A percentile compares a stretch with the other conserved stretches of the same genome.
Evolutionary conservation across 2,888 invertebrate species (phyloP).

Genomic region (Drosophila paracracens): DNA sequence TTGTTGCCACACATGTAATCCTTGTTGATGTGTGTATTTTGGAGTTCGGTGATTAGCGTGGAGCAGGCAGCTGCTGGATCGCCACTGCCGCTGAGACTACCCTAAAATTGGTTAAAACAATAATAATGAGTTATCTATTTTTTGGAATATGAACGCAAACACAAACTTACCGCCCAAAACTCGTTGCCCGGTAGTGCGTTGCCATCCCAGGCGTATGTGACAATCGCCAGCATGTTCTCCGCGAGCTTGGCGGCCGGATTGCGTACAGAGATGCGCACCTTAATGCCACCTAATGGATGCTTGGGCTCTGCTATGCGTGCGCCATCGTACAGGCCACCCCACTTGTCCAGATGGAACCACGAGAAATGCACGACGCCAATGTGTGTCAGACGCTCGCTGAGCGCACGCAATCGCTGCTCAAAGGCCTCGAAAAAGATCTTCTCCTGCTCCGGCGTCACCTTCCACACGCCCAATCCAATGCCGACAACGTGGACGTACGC

Average conservation of each 20-base stretch:
- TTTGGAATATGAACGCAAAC: not conserved
- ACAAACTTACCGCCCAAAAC: slow-evolving; percentile 87
- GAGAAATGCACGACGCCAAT: slow-evolving; percentile 65
- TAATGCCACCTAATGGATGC: slow-evolving; percentile 85
- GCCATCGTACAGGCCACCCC: slow-evolving; percentile 85
- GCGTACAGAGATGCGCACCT: slow-evolving; percentile 86
- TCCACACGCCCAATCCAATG: slow-evolving; percentile 89
- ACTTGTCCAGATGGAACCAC: slow-evolving; percentile 72
- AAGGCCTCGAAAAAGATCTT: slow-evolving; percentile 88
- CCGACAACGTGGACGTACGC: slow-evolving; percentile 89
- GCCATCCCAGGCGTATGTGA: slow-evolving; percentile 90
- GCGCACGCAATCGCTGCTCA: slow-evolving; percentile 86
- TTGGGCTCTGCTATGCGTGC: slow-evolving; percentile 66
- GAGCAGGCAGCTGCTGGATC: slow-evolving; percentile 87
- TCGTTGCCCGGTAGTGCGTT: slow-evolving; percentile 91
- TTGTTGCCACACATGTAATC: slow-evolving; percentile 85
- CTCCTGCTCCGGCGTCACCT: slow-evolving; percentile 87
- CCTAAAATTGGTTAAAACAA: slow-evolving; percentile 18
- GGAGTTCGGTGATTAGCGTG: slow-evolving; percentile 86
- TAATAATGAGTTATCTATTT: not conserved
- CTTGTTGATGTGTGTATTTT: slow-evolving; percentile 86
- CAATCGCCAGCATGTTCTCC: slow-evolving; percentile 85
- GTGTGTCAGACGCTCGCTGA: slow-evolving; percentile 38
- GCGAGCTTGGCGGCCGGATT: slow-evolving; percentile 86
- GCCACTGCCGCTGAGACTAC: slow-evolving; percentile 81